These are phyloP conservation scores for Melolontha melolontha DNA, from an alignment of 2,888 invertebrate genomes.

Conservation along the genomic window DNA sequence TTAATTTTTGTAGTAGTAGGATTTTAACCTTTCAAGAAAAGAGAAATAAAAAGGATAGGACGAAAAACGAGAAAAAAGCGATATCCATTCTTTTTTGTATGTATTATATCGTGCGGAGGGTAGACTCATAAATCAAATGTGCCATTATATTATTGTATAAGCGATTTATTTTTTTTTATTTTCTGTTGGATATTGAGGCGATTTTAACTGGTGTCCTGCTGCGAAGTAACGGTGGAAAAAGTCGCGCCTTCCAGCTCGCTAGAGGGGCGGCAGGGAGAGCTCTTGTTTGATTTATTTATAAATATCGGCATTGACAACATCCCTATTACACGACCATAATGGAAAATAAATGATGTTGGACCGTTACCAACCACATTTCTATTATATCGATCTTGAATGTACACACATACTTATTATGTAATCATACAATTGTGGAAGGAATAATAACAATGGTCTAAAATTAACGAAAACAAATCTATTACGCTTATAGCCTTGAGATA, in stretches of 20 bases:
- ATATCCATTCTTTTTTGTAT: constrained; percentile 1
- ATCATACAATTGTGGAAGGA: too few relatives aligned
- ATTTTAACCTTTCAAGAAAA: not conserved
- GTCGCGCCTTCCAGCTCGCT: constrained; percentile 4
- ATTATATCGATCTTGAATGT: constrained; percentile 7
- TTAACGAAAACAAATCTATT: too few relatives aligned
- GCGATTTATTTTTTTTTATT: constrained; percentile 10
- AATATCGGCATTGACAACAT: constrained; percentile 28
- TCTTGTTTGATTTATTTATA: constrained; percentile 36
- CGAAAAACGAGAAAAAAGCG: too few relatives aligned
- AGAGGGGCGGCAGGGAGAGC: too few relatives aligned
- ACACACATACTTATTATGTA: too few relatives aligned
- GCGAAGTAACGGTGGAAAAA: constrained; percentile 13
- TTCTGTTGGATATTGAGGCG: constrained; percentile 12
- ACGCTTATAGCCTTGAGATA: too few relatives aligned
- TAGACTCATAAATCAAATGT: constrained; percentile 16
- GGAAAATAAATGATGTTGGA: constrained; percentile 27
- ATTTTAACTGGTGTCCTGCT: constrained; percentile 24
- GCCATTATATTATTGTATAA: constrained; percentile 19
- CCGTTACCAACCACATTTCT: constrained; percentile 17
- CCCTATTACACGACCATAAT: constrained; percentile 19
- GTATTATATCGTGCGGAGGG: not conserved
- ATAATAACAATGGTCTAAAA: too few relatives aligned
- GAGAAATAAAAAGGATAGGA: too few relatives aligned
- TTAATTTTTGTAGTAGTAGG: constrained; percentile 15